Percentiles rank a stretch among this genome's conserved stretches.
These are phyloP conservation scores for Hydrochoerus hydrochaeris DNA, from an alignment of 2,113 vertebrate species.

Conservation along the genomic window DNA sequence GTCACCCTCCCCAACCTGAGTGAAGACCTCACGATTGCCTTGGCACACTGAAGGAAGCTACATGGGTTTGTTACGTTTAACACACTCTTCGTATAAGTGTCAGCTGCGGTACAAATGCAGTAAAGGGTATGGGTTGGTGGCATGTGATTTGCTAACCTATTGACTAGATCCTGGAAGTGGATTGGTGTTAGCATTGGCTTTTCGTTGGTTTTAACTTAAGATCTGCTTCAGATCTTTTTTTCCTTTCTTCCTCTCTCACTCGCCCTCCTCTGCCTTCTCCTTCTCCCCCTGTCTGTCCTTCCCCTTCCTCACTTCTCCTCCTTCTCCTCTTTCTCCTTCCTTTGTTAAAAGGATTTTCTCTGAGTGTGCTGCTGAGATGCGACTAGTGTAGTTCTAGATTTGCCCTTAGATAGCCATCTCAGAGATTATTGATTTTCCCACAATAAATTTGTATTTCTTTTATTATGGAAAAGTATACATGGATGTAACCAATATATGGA, in stretches of 20 bases:
- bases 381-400: neutral
- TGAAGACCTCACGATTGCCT: neutral
- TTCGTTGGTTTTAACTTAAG: slow-evolving; percentile 59
- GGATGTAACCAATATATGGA: neutral
- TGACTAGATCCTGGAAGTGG: neutral
- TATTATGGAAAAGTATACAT: neutral
- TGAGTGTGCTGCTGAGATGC: neutral
- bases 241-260: neutral
- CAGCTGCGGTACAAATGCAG: slow-evolving; percentile 43
- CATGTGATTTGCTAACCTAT: neutral
- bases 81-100: neutral
- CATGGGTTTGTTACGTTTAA: neutral
- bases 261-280: neutral
- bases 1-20: fast-evolving
- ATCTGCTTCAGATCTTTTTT: neutral
- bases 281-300: neutral
- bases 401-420: neutral
- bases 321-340: neutral
- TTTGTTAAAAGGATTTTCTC: neutral
- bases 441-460: neutral
- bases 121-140: slow-evolving; percentile 1
- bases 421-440: neutral
- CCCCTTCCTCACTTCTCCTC: neutral
- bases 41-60: neutral
- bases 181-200: neutral